Conservation (phyloP, 2,113 vertebrate genomes). For the Craseonycteris thonglongyai region DNA sequence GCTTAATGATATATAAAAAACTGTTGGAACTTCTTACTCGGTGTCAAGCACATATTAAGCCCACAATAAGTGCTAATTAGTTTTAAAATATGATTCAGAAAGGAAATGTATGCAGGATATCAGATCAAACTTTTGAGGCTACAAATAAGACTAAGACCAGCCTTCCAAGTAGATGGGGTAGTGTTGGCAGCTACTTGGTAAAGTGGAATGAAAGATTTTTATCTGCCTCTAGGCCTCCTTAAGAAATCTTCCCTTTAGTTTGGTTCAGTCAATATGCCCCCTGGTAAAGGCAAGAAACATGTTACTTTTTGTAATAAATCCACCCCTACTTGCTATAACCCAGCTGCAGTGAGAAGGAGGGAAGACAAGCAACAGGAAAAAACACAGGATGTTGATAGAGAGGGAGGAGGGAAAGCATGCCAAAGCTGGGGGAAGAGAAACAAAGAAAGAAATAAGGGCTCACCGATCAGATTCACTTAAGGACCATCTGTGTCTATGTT, state of each 20-base stretch:
- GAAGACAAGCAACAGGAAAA: not conserved
- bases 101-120: not conserved
- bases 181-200: not conserved
- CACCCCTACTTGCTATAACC: not conserved
- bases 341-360: not conserved
- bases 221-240: not conserved
- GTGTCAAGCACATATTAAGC: not conserved
- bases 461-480: not conserved
- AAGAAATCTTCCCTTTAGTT: not conserved
- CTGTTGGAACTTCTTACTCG: conserved; percentile 13
- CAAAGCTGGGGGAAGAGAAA: not conserved
- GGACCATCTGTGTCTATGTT: not conserved
- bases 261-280: not conserved
- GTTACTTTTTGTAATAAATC: not conserved
- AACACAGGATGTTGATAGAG: not conserved
- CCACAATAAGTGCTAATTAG: conserved; percentile 14
- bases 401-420: not conserved
- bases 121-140: not conserved
- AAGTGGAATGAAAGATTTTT: not conserved
- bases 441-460: not conserved
- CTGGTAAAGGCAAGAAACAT: not conserved
- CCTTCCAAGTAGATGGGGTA: not conserved
- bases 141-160: not conserved
- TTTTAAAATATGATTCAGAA: conserved; percentile 33
- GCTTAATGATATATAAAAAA: conserved; percentile 39